Base-by-base conservation (phyloP, 2,888 invertebrate genomes). In the Lasioglossum oenotherae region DNA sequence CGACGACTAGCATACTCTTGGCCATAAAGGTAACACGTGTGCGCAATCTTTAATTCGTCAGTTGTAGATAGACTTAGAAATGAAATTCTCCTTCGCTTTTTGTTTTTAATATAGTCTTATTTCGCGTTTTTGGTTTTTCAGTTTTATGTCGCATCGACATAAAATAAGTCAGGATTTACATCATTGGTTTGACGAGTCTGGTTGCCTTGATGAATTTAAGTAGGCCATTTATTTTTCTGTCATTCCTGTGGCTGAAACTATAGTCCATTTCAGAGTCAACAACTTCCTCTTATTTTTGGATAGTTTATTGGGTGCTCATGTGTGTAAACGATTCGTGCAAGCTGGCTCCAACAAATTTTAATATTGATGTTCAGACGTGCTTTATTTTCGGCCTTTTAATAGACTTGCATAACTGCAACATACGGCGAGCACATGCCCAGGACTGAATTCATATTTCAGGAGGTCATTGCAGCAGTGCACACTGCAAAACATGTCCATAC, bases 351-450 rank as follows among this genome's bases (percentile, higher is more conserved):
- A 27, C n/a, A 27, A 44, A 12, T 57, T n/a, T n/a, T n/a, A 57
- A 57, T 10, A 12, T 57, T 12, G n/a, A n/a, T 12, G n/a, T n/a
- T 23, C n/a, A n/a, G 12, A 57, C n/a, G 12, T 57, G n/a, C 57
- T 4, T n/a, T 57, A 57, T n/a, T 57, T 57, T 57, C 4, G n/a
- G 4, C 1, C n/a, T n/a, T 27, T 57, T n/a, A n/a, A 57, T 57
- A 57, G 57, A 57, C n/a, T 57, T 57, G 57, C 57, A 57, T 57
- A 57, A 57, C 57, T n/a, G 4, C 57, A 57, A 12, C 57, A 57
- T n/a, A n/a, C 57, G n/a, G n/a, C n/a, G 57, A 12, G n/a, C 57
- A 57, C 57, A 57, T 57, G 57, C n/a, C 57, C 57, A n/a, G 57
- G 12, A 57, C 12, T n/a, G n/a, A 57, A 57, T 57, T 64, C 35